Base-by-base conservation (phyloP, 2,113 vertebrate genomes). In the Oryzias curvinotus region DNA sequence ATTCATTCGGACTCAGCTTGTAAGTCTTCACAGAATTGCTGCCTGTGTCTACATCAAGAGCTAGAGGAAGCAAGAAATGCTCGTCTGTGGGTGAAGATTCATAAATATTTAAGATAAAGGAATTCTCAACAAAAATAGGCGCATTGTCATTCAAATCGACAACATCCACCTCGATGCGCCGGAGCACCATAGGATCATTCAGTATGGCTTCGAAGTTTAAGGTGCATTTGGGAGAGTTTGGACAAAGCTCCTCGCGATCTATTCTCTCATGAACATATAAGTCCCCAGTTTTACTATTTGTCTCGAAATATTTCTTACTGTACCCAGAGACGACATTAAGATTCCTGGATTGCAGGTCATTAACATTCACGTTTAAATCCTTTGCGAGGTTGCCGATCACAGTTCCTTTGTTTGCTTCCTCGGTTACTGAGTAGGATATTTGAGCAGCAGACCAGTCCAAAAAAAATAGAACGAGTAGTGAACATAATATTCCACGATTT, bases 91-190 rank as follows among this genome's bases (percentile, higher is more conserved):
- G 82, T 0, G 88, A 85, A 0, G 0, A 75, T 61, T 94, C 92
- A 0, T 46, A 75, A 45, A 94, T 88, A 7, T 82, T 80, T 0
- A 86, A 26, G 5, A 43, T 59, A 74, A 57, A 67, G 0, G 51
- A 74, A 7, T 73, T 65, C n/a, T 86, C 81, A 0, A 74, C 17
- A 4, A 86, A 86, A 0, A 26, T 52, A 4, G 93, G 94, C 1
- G 88, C 65, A 62, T 95, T 93, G n/a, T 96, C 94, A 65, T 95
- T 96, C 36, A 93, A 69, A 73, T 96, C 94, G 62, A 81, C 43
- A 47, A 95, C 76, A 1, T 75, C 61, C 2, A 95, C 71, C 36
- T 93, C 93, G 44, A 92, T 83, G 48, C 83, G 88, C 54, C 91
- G 82, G 30, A 93, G 65, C 15, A 81, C 55, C 67, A 93, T 43